These are phyloP conservation scores for Cylas formicarius DNA, from an alignment of 1,140 invertebrate species.

Conservation along the genomic window DNA sequence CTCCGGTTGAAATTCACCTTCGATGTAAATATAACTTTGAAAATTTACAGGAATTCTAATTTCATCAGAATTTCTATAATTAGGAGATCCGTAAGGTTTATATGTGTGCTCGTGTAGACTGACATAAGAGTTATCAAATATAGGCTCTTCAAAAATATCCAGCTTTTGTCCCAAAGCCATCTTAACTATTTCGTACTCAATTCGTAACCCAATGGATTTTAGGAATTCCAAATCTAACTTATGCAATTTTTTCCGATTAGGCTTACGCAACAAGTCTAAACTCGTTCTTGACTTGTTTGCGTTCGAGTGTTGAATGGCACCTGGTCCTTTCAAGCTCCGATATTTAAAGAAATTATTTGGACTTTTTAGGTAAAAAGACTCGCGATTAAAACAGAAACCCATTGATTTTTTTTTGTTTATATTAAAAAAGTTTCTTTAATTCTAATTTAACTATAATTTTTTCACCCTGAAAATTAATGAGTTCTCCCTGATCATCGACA, in stretches of 20 bases:
- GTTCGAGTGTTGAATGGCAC: no score
- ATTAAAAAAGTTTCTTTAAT: conserved; percentile 3
- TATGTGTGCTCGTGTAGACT: conserved; percentile 19
- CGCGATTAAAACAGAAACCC: no score
- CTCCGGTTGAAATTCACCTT: conserved; percentile 17
- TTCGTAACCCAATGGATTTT: no score
- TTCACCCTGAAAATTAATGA: conserved; percentile 8
- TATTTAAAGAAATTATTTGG: conserved; percentile 1
- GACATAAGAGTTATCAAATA: conserved; percentile 5
- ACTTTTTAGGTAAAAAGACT: no score
- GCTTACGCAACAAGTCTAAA: no score
- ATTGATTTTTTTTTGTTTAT: no score
- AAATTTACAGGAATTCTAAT: conserved; percentile 24
- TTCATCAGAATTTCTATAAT: conserved; percentile 24
- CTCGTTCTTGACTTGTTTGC: no score
- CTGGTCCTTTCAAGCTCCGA: no score
- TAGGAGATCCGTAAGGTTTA: conserved; percentile 17
- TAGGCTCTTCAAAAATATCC: conserved; percentile 1
- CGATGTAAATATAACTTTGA: conserved; percentile 27
- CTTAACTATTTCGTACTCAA: no score
- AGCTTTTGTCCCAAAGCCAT: no score
- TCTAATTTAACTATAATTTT: conserved; percentile 15
- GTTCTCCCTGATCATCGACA: conserved; percentile 8
- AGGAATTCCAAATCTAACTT: no score
- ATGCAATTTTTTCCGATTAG: no score